phyloP scores from a whole-genome alignment of 2,888 invertebrate species.

The Dorcus parallelipipedus region DNA sequence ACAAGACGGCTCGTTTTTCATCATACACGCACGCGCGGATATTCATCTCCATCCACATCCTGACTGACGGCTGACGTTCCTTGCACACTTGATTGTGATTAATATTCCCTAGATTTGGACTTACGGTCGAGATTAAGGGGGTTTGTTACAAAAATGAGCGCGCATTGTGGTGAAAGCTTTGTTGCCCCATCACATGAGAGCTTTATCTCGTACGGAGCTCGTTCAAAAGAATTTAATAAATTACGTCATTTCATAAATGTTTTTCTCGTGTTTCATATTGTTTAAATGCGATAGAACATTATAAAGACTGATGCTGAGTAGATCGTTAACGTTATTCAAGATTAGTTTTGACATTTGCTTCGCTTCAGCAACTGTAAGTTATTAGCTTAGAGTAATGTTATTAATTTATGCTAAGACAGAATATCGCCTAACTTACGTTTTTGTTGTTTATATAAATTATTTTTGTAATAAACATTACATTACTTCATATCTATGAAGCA shows the following conservation, averaged over 20 bases:
- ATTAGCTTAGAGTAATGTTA: too few relatives aligned
- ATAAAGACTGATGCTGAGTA: background rate
- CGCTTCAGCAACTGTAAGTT: too few relatives aligned
- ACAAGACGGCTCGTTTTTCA: constrained; percentile 42
- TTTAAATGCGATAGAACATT: background rate
- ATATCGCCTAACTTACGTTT: too few relatives aligned
- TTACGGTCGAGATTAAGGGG: constrained; percentile 36
- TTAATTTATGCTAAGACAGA: too few relatives aligned
- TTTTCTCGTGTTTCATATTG: constrained; percentile 6
- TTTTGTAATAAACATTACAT: too few relatives aligned
- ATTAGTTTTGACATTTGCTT: too few relatives aligned
- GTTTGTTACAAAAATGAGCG: constrained; percentile 30
- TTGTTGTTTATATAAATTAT: too few relatives aligned
- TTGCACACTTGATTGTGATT: constrained; percentile 41
- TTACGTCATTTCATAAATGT: constrained; percentile 11
- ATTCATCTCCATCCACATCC: constrained; percentile 34
- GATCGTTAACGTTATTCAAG: too few relatives aligned
- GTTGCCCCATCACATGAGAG: constrained; percentile 3
- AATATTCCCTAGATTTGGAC: constrained; percentile 40
- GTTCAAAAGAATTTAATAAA: constrained; percentile 10
- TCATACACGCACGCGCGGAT: constrained; percentile 37
- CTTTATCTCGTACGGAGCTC: constrained; percentile 16
- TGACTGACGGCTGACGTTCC: constrained; percentile 21
- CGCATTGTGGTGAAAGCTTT: constrained; percentile 22
- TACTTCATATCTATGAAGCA: too few relatives aligned